Evolutionary conservation across 1,140 invertebrate species (phyloP), one percentile per base, ranked within the genome.

Genomic region (Maniola jurtina): DNA sequence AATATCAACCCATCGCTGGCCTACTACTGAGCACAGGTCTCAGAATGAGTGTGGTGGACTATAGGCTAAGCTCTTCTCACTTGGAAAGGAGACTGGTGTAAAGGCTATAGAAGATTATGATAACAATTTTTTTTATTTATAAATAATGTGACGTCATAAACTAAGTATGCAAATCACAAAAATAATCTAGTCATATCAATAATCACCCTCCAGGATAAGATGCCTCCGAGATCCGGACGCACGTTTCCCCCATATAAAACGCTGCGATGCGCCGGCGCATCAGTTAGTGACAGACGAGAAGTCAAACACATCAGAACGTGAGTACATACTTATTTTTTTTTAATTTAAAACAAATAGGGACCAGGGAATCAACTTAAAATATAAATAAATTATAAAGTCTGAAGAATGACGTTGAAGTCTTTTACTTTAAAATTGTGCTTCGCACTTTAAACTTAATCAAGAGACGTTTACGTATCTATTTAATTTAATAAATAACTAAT

Each of bases 231-330:
- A 62, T 42, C 60, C 68, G 60, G 54, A 66, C 35, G 60, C 52
- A 58, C 15, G 72, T 66, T 81, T 78, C 77, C 86, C 79, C 79
- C 73, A 83, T 89, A 89, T 87, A 89, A 85, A 83, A 80, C 76
- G 71, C 36, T 59, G 68, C 77, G 47, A 59, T 15, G 56, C 76
- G 73, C 79, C 56, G 38, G 70, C 86, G 79, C 84, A 83, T 83
- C 86, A 89, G 85, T 55, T 84, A 78, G 85, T 88, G 83, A 79
- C 77, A 68, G 79, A 75, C 63, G 68, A 74, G 75, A 72, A 66
- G 61, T 75, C 72, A 79, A 58, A 77, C 77, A 77, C 73, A 77
- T 59, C 66, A 70, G 66, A 79, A 65, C 67, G 86, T 89, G 60
- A 89, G 84, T 86, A 61, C 16, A 2, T 25, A 25, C 4, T 25